phyloP scores from a whole-genome alignment of 2,113 vertebrate genomes.

The Isichthys henryi region DNA sequence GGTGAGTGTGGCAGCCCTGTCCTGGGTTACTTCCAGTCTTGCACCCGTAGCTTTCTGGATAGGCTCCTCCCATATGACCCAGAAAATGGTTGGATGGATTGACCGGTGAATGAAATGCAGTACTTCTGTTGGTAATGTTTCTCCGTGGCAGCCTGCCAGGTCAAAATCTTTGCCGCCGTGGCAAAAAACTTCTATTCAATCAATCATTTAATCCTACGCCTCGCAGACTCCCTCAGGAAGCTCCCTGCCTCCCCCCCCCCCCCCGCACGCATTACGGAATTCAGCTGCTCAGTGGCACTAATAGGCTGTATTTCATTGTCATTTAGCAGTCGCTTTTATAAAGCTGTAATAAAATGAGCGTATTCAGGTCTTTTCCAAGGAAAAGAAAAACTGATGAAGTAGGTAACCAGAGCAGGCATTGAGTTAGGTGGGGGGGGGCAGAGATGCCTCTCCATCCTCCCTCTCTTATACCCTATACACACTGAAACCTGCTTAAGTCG shows the following conservation, averaged over 20 bases:
- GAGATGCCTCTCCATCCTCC: not conserved
- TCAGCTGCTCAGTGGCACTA: not conserved
- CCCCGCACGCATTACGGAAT: not conserved
- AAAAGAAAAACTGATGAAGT: not conserved
- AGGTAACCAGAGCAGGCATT: not conserved
- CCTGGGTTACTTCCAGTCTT: not conserved
- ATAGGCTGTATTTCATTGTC: not conserved
- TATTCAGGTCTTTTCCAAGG: not conserved
- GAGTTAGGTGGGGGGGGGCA: not conserved
- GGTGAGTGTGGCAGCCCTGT: not conserved
- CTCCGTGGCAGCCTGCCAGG: not conserved
- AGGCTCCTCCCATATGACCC: not conserved
- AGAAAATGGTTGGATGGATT: not conserved
- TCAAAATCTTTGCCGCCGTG: not conserved
- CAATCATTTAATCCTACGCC: not conserved
- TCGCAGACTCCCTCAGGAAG: not conserved
- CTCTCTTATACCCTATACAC: not conserved
- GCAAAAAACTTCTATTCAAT: not conserved
- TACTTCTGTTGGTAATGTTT: not conserved
- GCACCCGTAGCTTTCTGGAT: not conserved
- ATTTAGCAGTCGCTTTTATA: not conserved
- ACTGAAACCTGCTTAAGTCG: not conserved
- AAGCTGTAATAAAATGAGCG: not conserved
- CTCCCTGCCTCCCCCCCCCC: too few relatives aligned
- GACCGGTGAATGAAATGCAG: not conserved